Conservation (phyloP, 2,888 invertebrate genomes). For the Achlya flavicornis region DNA sequence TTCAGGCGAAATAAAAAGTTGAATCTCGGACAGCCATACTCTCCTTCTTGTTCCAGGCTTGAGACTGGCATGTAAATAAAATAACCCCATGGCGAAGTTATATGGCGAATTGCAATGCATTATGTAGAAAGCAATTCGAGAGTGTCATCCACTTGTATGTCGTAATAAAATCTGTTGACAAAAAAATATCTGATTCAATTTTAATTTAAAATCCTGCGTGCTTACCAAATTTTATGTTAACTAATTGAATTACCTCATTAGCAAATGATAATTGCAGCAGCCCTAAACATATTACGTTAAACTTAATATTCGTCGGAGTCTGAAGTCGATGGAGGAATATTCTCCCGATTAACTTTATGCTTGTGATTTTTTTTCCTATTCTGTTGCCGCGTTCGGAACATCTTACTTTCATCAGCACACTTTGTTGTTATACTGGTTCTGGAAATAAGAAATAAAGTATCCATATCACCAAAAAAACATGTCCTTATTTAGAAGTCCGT, state of each 20-base stretch:
- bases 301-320: conserved; percentile 36
- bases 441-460: conserved; percentile 25
- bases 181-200: neutral
- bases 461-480: too few species aligned
- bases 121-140: neutral
- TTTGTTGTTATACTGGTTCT: conserved; percentile 85
- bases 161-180: neutral
- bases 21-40: conserved; percentile 22
- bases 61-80: conserved; percentile 36
- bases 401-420: conserved; percentile 85
- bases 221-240: neutral
- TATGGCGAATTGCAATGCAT: conserved; percentile 19
- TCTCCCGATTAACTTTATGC: conserved; percentile 40
- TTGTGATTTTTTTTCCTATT: conserved; percentile 42
- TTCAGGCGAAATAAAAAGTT: neutral
- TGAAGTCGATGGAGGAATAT: conserved; percentile 37
- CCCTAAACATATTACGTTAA: neutral
- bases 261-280: neutral
- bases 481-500: too few species aligned
- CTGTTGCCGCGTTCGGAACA: conserved; percentile 65
- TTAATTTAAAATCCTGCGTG: neutral
- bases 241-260: neutral
- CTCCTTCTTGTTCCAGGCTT: conserved; percentile 47
- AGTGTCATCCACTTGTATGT: neutral
- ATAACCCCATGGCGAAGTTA: conserved; percentile 36